Percentiles rank a stretch among this genome's conserved stretches.
These are phyloP conservation scores for Montifringilla adamsi DNA, from an alignment of 2,113 vertebrate genomes.

Conservation along the genomic window DNA sequence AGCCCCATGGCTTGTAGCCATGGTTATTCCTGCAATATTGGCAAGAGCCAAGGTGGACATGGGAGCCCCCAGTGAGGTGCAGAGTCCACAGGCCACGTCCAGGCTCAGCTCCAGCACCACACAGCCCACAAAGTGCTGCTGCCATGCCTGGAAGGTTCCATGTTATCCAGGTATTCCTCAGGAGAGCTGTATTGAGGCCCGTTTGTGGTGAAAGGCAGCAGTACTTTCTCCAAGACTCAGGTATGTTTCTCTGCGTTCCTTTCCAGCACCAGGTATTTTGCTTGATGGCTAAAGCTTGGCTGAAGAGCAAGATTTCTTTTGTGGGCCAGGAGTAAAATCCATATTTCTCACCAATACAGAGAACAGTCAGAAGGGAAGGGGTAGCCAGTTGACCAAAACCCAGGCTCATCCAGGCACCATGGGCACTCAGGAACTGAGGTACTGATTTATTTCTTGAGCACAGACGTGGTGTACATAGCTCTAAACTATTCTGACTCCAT, in stretches of 20 bases:
- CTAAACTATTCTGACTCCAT: background rate
- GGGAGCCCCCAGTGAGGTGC: background rate
- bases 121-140: background rate
- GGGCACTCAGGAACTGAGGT: background rate
- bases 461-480: background rate
- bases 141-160: background rate
- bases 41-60: background rate
- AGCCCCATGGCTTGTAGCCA: background rate
- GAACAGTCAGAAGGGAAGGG: background rate
- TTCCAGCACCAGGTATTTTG: background rate
- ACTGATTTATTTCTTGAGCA: background rate
- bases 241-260: background rate
- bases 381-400: background rate
- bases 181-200: background rate
- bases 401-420: background rate
- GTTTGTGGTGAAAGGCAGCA: background rate
- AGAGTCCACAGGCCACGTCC: background rate
- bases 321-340: background rate
- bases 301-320: background rate
- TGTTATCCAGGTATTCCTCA: background rate
- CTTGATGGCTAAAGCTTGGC: rapidly evolving
- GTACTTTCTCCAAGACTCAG: background rate
- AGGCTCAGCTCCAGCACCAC: background rate
- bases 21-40: background rate
- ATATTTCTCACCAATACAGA: background rate